These are phyloP conservation scores for Oenanthe melanoleuca DNA, from an alignment of 2,113 vertebrate species.

Conservation along the genomic window DNA sequence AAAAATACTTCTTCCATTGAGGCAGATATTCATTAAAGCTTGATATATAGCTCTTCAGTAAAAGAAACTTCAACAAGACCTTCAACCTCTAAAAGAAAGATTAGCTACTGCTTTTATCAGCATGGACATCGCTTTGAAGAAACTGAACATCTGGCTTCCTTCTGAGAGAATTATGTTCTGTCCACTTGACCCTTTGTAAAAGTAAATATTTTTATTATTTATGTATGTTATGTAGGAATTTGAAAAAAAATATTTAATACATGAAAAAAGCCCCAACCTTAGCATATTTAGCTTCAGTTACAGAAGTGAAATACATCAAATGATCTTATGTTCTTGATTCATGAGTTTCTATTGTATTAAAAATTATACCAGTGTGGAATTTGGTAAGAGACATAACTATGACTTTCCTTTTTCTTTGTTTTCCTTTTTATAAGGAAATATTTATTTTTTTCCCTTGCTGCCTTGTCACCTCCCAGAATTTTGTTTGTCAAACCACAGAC, in stretches of 20 bases:
- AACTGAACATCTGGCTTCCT: slow-evolving; percentile 67
- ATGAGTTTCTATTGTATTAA: not conserved
- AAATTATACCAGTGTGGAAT: not conserved
- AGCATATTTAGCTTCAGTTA: not conserved
- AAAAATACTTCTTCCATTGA: not conserved
- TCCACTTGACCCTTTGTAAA: slow-evolving; percentile 46
- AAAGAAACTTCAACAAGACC: slow-evolving; percentile 34
- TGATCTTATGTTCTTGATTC: not conserved
- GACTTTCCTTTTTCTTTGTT: not conserved
- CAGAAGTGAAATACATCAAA: not conserved
- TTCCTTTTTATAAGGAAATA: not conserved
- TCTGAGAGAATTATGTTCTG: slow-evolving; percentile 50
- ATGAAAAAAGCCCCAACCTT: not conserved
- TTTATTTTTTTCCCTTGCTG: not conserved
- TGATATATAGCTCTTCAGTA: not conserved
- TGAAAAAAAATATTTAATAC: slow-evolving; percentile 11
- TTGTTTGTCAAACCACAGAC: not conserved
- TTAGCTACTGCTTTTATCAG: slow-evolving; percentile 27
- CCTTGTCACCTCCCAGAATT: not conserved
- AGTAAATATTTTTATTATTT: slow-evolving; percentile 57
- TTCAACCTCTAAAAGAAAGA: slow-evolving; percentile 32
- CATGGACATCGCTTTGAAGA: slow-evolving; percentile 39
- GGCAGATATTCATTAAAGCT: not conserved
- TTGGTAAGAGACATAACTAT: not conserved
- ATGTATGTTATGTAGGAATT: slow-evolving; percentile 2